Evolutionary conservation across 2,113 vertebrate species (phyloP).

Genomic region (Apistogramma diplotaenia): DNA sequence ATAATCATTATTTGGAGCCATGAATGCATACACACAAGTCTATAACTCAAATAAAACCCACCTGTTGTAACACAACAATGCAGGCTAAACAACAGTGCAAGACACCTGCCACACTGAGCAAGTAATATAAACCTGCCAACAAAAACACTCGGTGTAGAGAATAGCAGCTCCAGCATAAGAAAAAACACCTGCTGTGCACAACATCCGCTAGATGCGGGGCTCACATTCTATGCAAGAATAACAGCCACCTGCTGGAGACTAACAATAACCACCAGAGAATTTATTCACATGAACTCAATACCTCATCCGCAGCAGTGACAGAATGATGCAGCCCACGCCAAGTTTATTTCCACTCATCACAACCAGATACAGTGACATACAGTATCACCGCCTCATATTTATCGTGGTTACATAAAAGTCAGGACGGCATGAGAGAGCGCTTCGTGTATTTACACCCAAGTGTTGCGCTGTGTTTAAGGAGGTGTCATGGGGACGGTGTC

Average conservation of each 20-base stretch:
- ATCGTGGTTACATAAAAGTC: conserved; percentile 38
- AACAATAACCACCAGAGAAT: conserved; percentile 47
- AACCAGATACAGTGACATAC: background rate
- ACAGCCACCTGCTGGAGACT: conserved; percentile 64
- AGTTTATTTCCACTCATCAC: conserved; percentile 10
- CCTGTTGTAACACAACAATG: conserved; percentile 46
- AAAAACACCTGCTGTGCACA: conserved; percentile 67
- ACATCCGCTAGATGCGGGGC: conserved; percentile 54
- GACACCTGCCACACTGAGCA: conserved; percentile 56
- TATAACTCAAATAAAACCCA: conserved; percentile 27
- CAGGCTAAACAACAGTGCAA: conserved; percentile 23
- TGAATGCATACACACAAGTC: background rate
- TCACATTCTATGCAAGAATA: conserved; percentile 49
- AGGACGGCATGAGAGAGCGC: background rate
- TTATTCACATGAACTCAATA: conserved; percentile 23
- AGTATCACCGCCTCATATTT: conserved; percentile 12
- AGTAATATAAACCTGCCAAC: conserved; percentile 53
- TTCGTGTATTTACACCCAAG: conserved; percentile 15
- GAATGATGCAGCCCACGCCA: conserved; percentile 1
- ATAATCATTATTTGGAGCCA: background rate
- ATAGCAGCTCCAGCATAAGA: conserved; percentile 35
- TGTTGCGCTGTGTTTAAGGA: conserved; percentile 1
- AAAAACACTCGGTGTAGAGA: conserved; percentile 63
- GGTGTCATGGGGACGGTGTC: conserved; percentile 1
- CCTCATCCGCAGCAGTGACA: background rate